Base-by-base conservation (phyloP, 1,140 invertebrate genomes). In the Brachionus paranguensis region DNA sequence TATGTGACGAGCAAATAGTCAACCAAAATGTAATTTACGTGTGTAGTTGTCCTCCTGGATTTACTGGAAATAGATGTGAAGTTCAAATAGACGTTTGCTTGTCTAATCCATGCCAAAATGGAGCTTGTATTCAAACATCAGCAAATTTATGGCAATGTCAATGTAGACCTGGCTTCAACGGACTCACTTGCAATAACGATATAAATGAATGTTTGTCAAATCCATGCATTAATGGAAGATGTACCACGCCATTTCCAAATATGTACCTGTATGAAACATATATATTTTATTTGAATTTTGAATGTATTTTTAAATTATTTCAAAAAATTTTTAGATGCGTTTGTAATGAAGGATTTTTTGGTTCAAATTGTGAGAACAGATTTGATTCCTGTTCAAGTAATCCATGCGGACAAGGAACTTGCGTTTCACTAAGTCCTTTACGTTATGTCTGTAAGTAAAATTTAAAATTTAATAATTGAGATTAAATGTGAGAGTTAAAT, bases 211-310 rank as follows among this genome's bases (percentile, higher is more conserved):
- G 84, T 50, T 12, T 33, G 2, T 74, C 45, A 3, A 93, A 93
- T 64, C 95, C 95, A 1, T 97, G 96, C 86, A 94, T 95, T 89
- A 74, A 84, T 74, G 65, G 65, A 17, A 27, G 68, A 43, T 81
- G 78, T 24, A 29, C 78, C 37, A 81, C 78, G 14, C 78, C 78
- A 43, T 81, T 81, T 17, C 78, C 78, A 8, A 81, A 81, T 41
- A 81, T 81, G 78, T 81, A 81, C 53, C 64, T 81, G 78, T 81
- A 81, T 37, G 78, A 20, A 41, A 17, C 3, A 45, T 81, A 11
- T 7, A 6, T 37, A 37, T 37, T 37, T 37, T 6, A 37, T 37
- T 37, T 37, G 33, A 37, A 37, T 37, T 37, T 37, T 37, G 33
- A 37, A 37, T 6, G 0, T 37, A 37, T 14, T 47, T 47, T 47